Conservation (phyloP, 1,140 invertebrate species). For the Gonioctena quinquepunctata region DNA sequence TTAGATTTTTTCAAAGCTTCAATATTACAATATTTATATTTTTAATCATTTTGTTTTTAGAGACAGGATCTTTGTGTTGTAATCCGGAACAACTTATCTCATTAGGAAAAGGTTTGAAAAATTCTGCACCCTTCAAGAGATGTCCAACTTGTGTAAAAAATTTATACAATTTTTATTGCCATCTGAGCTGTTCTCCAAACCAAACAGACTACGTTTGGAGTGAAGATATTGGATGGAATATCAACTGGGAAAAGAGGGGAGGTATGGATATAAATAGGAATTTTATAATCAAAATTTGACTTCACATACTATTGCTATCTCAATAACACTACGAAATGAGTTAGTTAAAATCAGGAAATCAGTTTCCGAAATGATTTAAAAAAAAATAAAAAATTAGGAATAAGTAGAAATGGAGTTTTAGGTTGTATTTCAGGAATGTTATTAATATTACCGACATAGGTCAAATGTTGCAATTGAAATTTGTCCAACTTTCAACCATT, state of each 20-base stretch:
- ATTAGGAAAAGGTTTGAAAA: constrained; percentile 56
- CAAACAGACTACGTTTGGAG: constrained; percentile 59
- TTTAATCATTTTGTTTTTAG: constrained; percentile 20
- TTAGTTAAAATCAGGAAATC: too few species aligned
- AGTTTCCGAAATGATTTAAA: too few species aligned
- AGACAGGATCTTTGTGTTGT: constrained; percentile 59
- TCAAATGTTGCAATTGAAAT: too few species aligned
- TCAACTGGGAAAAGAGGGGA: too few species aligned
- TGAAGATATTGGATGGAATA: too few species aligned
- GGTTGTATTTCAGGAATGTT: too few species aligned
- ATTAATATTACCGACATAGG: too few species aligned
- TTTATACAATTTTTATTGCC: constrained; percentile 62
- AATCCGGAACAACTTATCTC: constrained; percentile 56
- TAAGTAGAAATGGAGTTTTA: too few species aligned
- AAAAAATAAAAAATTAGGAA: too few species aligned
- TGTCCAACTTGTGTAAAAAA: constrained; percentile 66
- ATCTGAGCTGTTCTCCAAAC: constrained; percentile 64
- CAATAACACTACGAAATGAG: too few species aligned
- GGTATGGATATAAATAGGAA: too few species aligned
- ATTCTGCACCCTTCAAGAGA: constrained; percentile 63
- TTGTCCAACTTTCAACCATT: too few species aligned
- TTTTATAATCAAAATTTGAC: background rate
- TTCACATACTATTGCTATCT: background rate
- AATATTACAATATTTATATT: background rate
- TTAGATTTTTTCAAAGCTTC: background rate